Evolutionary conservation across 2,113 vertebrate genomes (phyloP).

Genomic region (Phalacrocorax carbo): DNA sequence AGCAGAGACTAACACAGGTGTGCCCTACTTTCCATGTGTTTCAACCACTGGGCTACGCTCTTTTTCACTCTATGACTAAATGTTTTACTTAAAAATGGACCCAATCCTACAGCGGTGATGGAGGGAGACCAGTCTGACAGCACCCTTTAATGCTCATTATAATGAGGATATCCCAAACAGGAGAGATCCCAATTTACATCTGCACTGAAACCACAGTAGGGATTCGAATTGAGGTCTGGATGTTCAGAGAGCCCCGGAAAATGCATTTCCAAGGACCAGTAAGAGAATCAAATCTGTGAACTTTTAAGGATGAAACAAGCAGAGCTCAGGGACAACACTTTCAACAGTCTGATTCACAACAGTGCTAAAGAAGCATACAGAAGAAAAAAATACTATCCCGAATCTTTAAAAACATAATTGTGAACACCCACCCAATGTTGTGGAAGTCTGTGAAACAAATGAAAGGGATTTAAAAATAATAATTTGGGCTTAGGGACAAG

Average conservation of each 20-base stretch:
- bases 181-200: not conserved
- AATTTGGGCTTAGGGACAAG: not conserved
- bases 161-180: not conserved
- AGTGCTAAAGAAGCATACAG: not conserved
- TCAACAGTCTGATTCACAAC: not conserved
- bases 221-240: not conserved
- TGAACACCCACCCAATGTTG: not conserved
- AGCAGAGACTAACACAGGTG: not conserved
- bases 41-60: not conserved
- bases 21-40: not conserved
- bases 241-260: not conserved
- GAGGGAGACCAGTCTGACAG: not conserved
- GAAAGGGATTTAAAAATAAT: conserved; percentile 7
- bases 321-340: not conserved
- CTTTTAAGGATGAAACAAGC: not conserved
- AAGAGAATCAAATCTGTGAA: not conserved
- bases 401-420: not conserved
- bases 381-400: not conserved
- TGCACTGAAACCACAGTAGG: not conserved
- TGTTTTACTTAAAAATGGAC: not conserved
- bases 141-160: not conserved
- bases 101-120: not conserved
- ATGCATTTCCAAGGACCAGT: not conserved
- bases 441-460: not conserved
- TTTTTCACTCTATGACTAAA: not conserved